phyloP scores from a whole-genome alignment of 2,888 invertebrate genomes.

The Callosobruchus maculatus region DNA sequence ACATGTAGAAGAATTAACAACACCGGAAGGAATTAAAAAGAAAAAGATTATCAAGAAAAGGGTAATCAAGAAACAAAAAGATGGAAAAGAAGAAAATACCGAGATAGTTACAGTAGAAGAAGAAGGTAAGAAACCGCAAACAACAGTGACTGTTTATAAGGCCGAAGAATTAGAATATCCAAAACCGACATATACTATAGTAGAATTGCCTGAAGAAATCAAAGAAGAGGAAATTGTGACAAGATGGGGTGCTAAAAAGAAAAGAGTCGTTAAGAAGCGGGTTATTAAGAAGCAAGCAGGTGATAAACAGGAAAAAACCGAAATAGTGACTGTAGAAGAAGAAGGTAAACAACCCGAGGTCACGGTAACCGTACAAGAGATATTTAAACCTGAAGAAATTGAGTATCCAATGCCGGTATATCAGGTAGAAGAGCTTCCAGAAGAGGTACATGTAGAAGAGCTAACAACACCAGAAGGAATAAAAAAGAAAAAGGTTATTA shows the following conservation, averaged over 20 bases:
- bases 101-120: conserved; percentile 37
- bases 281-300: conserved; percentile 43
- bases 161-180: not conserved
- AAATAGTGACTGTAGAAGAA: conserved; percentile 42
- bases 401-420: conserved; percentile 4
- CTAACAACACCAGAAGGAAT: conserved; percentile 35
- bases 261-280: conserved; percentile 37
- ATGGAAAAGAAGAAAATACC: conserved; percentile 35
- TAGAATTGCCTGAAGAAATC: conserved; percentile 44
- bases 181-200: conserved; percentile 15
- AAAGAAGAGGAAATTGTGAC: conserved; percentile 33
- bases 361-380: conserved; percentile 34
- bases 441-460: conserved; percentile 36
- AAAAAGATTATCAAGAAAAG: conserved; percentile 42
- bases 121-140: conserved; percentile 26
- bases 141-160: conserved; percentile 27
- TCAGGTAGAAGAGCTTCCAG: conserved; percentile 27
- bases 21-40: conserved; percentile 30
- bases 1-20: conserved; percentile 36
- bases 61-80: conserved; percentile 44
- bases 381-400: conserved; percentile 22
- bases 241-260: conserved; percentile 22
- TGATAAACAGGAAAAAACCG: conserved; percentile 41
- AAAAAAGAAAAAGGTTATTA: conserved; percentile 30
- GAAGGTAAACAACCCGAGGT: conserved; percentile 37